A percentile compares a stretch with the other conserved stretches of the same genome.
Conservation (phyloP, 2,113 vertebrate species). For the Melanerpes formicivorus region DNA sequence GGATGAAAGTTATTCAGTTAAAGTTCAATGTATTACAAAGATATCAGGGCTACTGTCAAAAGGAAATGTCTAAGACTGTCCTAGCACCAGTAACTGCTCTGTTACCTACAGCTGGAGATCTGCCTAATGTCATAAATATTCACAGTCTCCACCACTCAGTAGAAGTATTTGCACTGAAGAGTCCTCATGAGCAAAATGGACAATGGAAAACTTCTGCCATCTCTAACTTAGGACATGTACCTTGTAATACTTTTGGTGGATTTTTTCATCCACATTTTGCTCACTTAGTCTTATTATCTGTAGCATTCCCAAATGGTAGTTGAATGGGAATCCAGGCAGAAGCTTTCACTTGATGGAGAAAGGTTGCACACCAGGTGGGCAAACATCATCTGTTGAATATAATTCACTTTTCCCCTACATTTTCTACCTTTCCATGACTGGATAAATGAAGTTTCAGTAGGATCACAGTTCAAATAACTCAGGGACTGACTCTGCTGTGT, state of each 20-base stretch:
- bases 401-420: neutral
- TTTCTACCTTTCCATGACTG: neutral
- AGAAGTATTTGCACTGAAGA: neutral
- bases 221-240: neutral
- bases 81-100: neutral
- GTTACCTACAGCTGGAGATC: neutral
- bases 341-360: neutral
- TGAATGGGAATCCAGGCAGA: neutral
- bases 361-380: neutral
- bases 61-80: neutral
- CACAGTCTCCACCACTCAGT: accelerated
- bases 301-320: neutral
- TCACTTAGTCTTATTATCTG: neutral
- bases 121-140: neutral
- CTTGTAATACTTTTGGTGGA: too few relatives aligned
- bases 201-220: neutral
- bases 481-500: neutral
- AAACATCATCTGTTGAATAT: neutral
- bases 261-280: neutral
- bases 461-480: neutral
- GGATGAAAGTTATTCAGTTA: neutral
- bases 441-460: neutral
- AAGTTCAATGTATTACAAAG: neutral
- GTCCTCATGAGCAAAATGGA: neutral
- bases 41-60: neutral